These are phyloP conservation scores for Caradrina kadenii DNA, from an alignment of 2,888 invertebrate genomes.

Conservation along the genomic window DNA sequence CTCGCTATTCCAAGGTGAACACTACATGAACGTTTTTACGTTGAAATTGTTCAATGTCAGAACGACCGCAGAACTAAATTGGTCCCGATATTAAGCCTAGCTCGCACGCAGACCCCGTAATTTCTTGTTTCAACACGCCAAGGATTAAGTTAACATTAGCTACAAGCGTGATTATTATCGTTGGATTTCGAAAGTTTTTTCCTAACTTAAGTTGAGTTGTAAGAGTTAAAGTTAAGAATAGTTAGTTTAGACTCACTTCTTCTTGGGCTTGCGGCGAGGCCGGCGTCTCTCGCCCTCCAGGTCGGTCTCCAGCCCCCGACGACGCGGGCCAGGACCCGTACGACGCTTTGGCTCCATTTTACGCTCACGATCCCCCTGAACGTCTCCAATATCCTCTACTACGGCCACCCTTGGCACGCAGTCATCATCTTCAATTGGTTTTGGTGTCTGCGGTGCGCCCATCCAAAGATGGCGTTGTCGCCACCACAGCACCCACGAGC, in stretches of 20 bases:
- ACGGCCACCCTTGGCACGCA: conserved; percentile 81
- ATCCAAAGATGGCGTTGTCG: conserved; percentile 88
- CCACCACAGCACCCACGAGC: conserved; percentile 89
- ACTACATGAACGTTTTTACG: conserved; percentile 77
- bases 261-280: conserved; percentile 78
- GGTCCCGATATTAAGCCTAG: conserved; percentile 66
- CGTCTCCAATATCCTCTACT: conserved; percentile 76
- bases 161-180: conserved; percentile 12
- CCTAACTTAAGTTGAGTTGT: conserved; percentile 7
- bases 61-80: conserved; percentile 85
- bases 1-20: conserved; percentile 82
- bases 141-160: conserved; percentile 43
- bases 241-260: conserved; percentile 73
- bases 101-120: conserved; percentile 61
- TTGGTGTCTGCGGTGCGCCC: conserved; percentile 89
- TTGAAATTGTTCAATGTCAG: conserved; percentile 84
- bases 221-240: neutral
- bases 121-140: conserved; percentile 50
- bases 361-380: conserved; percentile 76
- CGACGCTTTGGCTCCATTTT: conserved; percentile 80
- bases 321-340: conserved; percentile 77
- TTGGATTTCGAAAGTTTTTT: conserved; percentile 4
- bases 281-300: conserved; percentile 83
- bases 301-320: conserved; percentile 82
- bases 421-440: conserved; percentile 84